Base-by-base conservation (phyloP, 2,888 invertebrate genomes). In the Synergus itoensis region DNA sequence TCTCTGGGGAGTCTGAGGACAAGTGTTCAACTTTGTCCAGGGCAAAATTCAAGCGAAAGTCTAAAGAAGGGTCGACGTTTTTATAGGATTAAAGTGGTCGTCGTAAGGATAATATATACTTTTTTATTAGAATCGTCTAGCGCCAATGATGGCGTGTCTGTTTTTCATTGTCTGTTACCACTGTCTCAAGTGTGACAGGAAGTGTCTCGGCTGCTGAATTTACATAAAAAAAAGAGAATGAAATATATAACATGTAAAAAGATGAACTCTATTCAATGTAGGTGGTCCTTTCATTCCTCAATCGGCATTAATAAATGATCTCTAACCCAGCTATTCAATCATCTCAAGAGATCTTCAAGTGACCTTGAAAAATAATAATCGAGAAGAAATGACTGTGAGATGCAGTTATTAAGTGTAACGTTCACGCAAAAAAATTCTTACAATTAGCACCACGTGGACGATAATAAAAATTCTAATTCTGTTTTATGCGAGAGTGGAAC, bases 51-150 rank as follows among this genome's bases (percentile, higher is more conserved):
- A 53, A 73, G 28, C 69, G 21, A 69, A 69, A 53, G 16, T 16
- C n/a, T 45, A 73, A 28, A 48, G 48, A 36, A 48, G 48, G n/a
- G 28, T n/a, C 48, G 53, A 73, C 36, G 48, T 53, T 73, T 45
- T 73, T 73, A 48, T 53, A n/a, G 14, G n/a, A 64, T 64, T 64
- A 64, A 21, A 60, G 60, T 60, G 60, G 64, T 41, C n/a, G 14
- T 64, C 41, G 40, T 40, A n/a, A 40, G 64, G 41, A 28, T 28
- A 28, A 21, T 16, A 53, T 69, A 69, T 16, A 73, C 28, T 73
- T 48, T 69, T 73, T 73, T 28, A 73, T 73, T 53, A 36, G 28
- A 53, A 53, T 16, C 48, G 28, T 73, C 36, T 53, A 48, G 16
- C 36, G 14, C 16, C 48, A 73, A 73, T 73, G 53, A 53, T 36